Conservation (phyloP, 1,140 invertebrate genomes). For the Drosophila bipectinata region DNA sequence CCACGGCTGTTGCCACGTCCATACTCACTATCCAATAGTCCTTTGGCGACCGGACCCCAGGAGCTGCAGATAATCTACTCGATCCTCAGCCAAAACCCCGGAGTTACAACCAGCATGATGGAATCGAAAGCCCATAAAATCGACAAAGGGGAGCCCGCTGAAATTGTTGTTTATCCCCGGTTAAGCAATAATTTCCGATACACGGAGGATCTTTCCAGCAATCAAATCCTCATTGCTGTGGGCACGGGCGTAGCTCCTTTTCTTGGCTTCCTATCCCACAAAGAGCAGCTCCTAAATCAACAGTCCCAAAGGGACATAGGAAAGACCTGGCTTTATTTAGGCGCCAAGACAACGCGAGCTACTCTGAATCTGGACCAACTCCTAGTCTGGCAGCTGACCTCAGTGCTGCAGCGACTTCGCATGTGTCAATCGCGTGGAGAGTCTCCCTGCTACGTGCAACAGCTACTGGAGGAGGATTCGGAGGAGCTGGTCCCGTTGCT, state of each 20-base stretch:
- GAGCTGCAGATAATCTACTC: constrained; percentile 89
- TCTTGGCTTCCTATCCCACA: constrained; percentile 87
- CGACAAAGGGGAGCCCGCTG: constrained; percentile 30
- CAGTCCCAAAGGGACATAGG: constrained; percentile 69
- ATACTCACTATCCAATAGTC: constrained; percentile 92
- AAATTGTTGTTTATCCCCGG: constrained; percentile 87
- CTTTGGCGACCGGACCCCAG: constrained; percentile 79
- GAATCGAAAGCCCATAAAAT: constrained; percentile 22
- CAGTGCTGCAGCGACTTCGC: constrained; percentile 85
- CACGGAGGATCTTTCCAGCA: constrained; percentile 85
- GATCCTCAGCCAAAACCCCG: constrained; percentile 39
- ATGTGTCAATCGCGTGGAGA: constrained; percentile 87
- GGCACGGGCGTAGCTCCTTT: constrained; percentile 94
- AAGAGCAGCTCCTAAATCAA: constrained; percentile 63
- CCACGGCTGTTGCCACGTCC: constrained; percentile 90
- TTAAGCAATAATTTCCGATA: constrained; percentile 86
- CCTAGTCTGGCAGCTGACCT: constrained; percentile 82
- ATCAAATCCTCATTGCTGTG: constrained; percentile 91
- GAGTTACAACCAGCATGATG: constrained; percentile 69
- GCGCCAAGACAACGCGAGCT: constrained; percentile 88
- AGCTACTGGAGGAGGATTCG: constrained; percentile 86
- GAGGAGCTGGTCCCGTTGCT: constrained; percentile 86
- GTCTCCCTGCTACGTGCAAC: constrained; percentile 86
- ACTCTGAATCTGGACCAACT: constrained; percentile 74
- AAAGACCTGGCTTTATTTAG: constrained; percentile 89